phyloP scores from a whole-genome alignment of 2,113 vertebrate genomes.

The Tiliqua scincoides region DNA sequence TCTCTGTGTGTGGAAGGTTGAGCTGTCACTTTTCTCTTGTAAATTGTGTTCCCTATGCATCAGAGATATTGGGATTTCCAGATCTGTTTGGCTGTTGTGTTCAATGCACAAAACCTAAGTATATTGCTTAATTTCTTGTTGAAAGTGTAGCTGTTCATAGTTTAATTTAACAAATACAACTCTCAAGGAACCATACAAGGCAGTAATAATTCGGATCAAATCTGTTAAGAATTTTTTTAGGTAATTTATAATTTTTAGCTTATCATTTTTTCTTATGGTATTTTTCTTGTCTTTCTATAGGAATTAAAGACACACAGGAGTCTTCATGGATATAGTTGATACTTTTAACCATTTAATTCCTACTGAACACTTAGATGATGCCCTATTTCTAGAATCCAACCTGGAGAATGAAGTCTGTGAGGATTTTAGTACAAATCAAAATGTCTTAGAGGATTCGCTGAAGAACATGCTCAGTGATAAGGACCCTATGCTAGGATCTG shows the following conservation, averaged over 20 bases:
- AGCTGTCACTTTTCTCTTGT: background rate
- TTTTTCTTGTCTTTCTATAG: conserved; percentile 88
- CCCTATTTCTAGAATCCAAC: conserved; percentile 92
- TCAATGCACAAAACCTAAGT: background rate
- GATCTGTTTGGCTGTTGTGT: background rate
- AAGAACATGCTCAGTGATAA: conserved; percentile 99
- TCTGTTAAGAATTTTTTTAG: conserved; percentile 75
- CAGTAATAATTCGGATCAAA: conserved; percentile 65
- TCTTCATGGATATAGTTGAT: conserved; percentile 99
- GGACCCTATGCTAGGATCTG: conserved; percentile 99
- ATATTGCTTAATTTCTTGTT: background rate
- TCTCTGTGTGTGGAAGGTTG: background rate
- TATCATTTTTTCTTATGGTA: conserved; percentile 84
- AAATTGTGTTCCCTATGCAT: background rate
- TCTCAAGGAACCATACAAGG: conserved; percentile 57
- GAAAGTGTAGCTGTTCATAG: background rate
- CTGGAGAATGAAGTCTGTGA: conserved; percentile 98
- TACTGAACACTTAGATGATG: conserved; percentile 99
- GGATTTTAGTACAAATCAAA: conserved; percentile 90
- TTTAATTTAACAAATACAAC: conserved; percentile 15
- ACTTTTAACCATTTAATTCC: conserved; percentile 98
- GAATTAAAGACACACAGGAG: conserved; percentile 89
- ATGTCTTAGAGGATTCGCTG: conserved; percentile 92
- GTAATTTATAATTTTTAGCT: conserved; percentile 78
- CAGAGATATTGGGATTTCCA: background rate